Evolutionary conservation across 1,140 invertebrate species (phyloP), one percentile per base, ranked within the genome.

Genomic region (Lutraria rhynchaena): DNA sequence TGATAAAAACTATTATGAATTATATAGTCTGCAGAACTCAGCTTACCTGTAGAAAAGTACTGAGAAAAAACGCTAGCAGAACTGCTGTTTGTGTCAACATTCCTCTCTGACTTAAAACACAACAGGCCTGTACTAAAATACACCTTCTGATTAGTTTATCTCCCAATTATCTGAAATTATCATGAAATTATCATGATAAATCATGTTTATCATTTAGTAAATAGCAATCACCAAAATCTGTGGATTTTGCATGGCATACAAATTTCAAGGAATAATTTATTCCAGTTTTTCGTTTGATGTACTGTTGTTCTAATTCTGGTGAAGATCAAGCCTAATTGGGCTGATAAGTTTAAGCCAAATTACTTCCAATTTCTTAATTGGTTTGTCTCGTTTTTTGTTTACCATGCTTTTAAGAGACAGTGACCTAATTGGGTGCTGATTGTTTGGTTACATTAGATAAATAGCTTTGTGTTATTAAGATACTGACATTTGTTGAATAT

Each of bases 151-250:
- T 63, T 41, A 63, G 35, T n/a, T 63, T 63, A 69, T 69, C 44
- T 51, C 15, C n/a, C 27, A 22, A 29, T 53, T 69, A 69, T 69
- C 65, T 33, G 9, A 19, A 7, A 31, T 53, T 69, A 69, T 69
- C 65, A 31, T 29, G 19, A 7, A 31, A 49, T 69, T 51, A 51
- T 53, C 44, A 51, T 49, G 65, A 69, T 69, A 69, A 49, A 44
- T 29, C 65, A 69, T 7, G 19, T 19, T 69, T 69, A 69, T 69
- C 65, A 69, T 69, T 69, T 49, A 44, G 27, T 69, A 49, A 69
- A 69, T 51, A 69, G n/a, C 44, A 49, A 69, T 44, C 44, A 31
- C 41, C 19, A 33, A 51, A 53, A 5, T 7, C 7, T 31, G 22
- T 69, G 41, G 41, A 51, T 37, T 33, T 37, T 63, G 37, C 37